Percentiles rank a stretch among this genome's conserved stretches.
phyloP scores from a whole-genome alignment of 1,140 invertebrate genomes.

The Onthophagus taurus region DNA sequence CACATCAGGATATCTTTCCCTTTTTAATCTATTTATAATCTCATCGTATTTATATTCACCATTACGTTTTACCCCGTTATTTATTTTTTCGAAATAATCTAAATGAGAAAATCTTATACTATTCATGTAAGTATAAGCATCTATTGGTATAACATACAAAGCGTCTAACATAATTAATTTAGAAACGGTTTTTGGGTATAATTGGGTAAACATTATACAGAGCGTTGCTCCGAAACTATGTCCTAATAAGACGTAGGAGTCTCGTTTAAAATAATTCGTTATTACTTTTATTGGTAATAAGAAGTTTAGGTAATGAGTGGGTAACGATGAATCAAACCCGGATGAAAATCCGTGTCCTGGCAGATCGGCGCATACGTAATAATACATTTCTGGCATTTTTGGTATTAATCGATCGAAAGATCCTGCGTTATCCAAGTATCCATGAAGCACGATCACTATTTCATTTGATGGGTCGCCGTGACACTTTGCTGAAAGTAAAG shows the following conservation, averaged over 20 bases:
- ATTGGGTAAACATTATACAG: conserved; percentile 35
- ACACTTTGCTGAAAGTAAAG: conserved; percentile 6
- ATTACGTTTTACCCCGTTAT: conserved; percentile 6
- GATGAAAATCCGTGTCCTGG: conserved; percentile 59
- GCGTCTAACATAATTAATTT: conserved; percentile 47
- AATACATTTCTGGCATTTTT: conserved; percentile 44
- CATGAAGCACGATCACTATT: conserved; percentile 49
- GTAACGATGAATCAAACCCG: conserved; percentile 41
- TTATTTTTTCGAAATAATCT: too few species aligned
- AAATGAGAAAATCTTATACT: conserved; percentile 27
- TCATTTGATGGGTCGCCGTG: conserved; percentile 46
- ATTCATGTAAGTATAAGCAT: conserved; percentile 14
- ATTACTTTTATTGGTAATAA: conserved; percentile 41
- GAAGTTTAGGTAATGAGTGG: conserved; percentile 38
- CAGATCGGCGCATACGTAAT: conserved; percentile 54
- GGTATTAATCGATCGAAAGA: conserved; percentile 51
- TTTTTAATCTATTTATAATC: conserved; percentile 39
- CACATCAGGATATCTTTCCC: conserved; percentile 31
- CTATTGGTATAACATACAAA: conserved; percentile 30
- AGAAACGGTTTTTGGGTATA: conserved; percentile 43
- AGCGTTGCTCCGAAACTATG: conserved; percentile 51
- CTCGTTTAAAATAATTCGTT: conserved; percentile 35
- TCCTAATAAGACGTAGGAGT: conserved; percentile 37
- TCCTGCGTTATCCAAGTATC: conserved; percentile 49
- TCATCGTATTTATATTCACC: conserved; percentile 43